phyloP scores from a whole-genome alignment of 2,888 invertebrate genomes.

The Cactoblastis cactorum region DNA sequence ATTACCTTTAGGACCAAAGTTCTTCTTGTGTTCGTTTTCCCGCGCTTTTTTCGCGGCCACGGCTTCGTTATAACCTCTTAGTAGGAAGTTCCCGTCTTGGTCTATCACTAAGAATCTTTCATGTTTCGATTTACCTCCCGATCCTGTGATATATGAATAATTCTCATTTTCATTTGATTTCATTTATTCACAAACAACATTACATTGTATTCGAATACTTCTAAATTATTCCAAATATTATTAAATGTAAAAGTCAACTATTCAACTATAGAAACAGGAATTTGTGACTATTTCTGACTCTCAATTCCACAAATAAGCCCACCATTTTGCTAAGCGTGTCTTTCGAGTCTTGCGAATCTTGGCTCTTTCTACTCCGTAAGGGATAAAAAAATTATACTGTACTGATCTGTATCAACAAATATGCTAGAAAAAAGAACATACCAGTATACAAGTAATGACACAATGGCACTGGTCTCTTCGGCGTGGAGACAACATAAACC shows the following conservation, averaged over 20 bases:
- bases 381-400: too few species aligned
- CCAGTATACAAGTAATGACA: slow-evolving; percentile 96
- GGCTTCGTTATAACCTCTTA: slow-evolving; percentile 82
- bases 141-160: slow-evolving; percentile 51
- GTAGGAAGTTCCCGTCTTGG: slow-evolving; percentile 85
- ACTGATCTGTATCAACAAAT: too few species aligned
- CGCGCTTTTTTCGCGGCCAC: slow-evolving; percentile 70
- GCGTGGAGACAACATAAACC: slow-evolving; percentile 95
- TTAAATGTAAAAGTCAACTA: too few species aligned
- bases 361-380: too few species aligned
- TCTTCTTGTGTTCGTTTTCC: slow-evolving; percentile 67
- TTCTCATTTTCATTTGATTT: too few species aligned
- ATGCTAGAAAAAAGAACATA: slow-evolving; percentile 16
- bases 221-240: too few species aligned
- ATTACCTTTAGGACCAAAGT: slow-evolving; percentile 69
- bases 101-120: slow-evolving; percentile 90
- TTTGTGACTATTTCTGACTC: too few species aligned
- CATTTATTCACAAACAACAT: too few species aligned
- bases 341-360: too few species aligned
- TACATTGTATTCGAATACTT: too few species aligned
- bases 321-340: too few species aligned
- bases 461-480: slow-evolving; percentile 95
- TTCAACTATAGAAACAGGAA: neutral
- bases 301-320: too few species aligned
- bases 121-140: slow-evolving; percentile 86